Percentiles rank a stretch among this genome's conserved stretches.
phyloP scores from a whole-genome alignment of 2,113 vertebrate species.

The Cottus gobio region DNA sequence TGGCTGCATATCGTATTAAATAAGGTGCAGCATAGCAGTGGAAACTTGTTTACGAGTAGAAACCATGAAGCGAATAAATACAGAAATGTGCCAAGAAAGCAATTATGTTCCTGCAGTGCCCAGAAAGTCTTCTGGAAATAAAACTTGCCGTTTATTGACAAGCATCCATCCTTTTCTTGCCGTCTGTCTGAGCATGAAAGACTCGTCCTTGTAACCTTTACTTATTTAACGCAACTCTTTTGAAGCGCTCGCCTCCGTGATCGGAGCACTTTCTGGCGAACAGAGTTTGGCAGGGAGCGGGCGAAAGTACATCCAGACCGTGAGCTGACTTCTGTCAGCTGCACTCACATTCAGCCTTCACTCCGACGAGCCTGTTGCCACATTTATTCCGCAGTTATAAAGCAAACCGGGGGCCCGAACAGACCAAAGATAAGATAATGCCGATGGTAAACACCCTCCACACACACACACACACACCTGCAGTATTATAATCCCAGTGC shows the following conservation, averaged over 20 bases:
- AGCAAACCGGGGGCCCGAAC: slow-evolving; percentile 25
- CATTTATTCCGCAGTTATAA: slow-evolving; percentile 51
- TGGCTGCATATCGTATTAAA: not conserved
- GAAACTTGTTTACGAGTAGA: slow-evolving; percentile 3
- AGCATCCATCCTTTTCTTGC: not conserved
- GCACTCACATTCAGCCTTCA: slow-evolving; percentile 23
- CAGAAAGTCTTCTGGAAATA: not conserved
- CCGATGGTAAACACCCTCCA: slow-evolving; percentile 21
- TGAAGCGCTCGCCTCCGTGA: slow-evolving; percentile 37
- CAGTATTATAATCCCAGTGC: slow-evolving; percentile 56
- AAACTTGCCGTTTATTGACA: not conserved
- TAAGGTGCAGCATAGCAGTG: not conserved
- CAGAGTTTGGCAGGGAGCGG: slow-evolving; percentile 39
- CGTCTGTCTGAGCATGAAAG: slow-evolving; percentile 27
- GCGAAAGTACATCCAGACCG: slow-evolving; percentile 51
- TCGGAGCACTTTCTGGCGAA: slow-evolving; percentile 49
- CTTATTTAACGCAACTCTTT: slow-evolving; percentile 54
- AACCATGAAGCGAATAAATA: slow-evolving; percentile 1
- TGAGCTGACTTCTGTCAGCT: slow-evolving; percentile 61
- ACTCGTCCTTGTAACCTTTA: slow-evolving; percentile 27
- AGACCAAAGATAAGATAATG: slow-evolving; percentile 23
- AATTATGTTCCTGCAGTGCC: slow-evolving; percentile 8
- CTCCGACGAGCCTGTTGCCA: slow-evolving; percentile 46
- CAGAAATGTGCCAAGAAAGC: slow-evolving; percentile 24
- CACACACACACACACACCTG: slow-evolving; percentile 28